phyloP scores from a whole-genome alignment of 2,797 vertebrate genomes.

The Scleropages formosus region DNA sequence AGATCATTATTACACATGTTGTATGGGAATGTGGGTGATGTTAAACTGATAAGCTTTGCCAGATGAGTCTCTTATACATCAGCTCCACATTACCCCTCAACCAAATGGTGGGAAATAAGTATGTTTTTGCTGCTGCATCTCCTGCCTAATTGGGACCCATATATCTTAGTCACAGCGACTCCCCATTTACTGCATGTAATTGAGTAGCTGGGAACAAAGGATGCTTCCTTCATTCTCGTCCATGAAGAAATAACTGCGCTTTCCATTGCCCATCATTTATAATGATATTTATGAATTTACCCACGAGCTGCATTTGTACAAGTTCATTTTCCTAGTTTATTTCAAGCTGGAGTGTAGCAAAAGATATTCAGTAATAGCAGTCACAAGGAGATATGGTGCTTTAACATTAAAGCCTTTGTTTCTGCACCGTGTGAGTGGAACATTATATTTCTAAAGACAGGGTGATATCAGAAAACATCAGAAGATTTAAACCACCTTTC shows the following conservation, averaged over 20 bases:
- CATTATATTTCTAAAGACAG: no score
- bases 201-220: background rate
- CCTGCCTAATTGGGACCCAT: constrained; percentile 17
- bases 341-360: background rate
- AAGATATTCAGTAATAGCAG: no score
- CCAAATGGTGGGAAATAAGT: background rate
- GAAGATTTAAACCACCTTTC: no score
- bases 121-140: background rate
- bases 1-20: constrained; percentile 35
- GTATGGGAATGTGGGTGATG: constrained; percentile 20
- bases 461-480: no score
- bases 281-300: background rate
- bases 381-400: no score
- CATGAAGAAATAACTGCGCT: background rate
- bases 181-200: background rate
- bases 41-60: constrained; percentile 23
- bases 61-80: background rate
- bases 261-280: background rate
- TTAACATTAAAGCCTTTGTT: no score
- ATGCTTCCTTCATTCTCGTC: background rate
- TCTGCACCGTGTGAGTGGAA: no score
- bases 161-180: constrained; percentile 9
- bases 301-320: background rate
- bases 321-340: background rate
- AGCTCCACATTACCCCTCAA: background rate